Evolutionary conservation across 2,888 invertebrate species (phyloP).

Genomic region (Lathronympha strigana): DNA sequence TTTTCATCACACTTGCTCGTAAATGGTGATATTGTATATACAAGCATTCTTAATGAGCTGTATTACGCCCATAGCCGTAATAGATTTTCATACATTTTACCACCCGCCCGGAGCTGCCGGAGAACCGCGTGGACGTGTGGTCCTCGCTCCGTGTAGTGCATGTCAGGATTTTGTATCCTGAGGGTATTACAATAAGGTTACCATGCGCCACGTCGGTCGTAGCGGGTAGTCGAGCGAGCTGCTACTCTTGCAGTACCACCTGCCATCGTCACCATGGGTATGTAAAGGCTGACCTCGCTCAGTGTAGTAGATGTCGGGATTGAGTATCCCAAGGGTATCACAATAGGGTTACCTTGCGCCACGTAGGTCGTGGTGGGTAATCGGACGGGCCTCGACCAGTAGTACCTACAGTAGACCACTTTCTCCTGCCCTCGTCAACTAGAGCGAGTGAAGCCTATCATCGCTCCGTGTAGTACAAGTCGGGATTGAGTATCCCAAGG

Average conservation of each 20-base stretch:
- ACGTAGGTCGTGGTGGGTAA: conserved; percentile 80
- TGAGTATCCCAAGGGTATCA: no score
- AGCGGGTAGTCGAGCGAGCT: conserved; percentile 88
- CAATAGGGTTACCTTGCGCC: conserved; percentile 77
- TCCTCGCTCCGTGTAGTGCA: no score
- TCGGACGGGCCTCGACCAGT: conserved; percentile 90
- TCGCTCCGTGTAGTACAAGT: conserved; percentile 92
- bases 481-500: no score
- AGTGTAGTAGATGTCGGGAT: conserved; percentile 93
- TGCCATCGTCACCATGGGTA: conserved; percentile 89
- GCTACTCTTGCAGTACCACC: conserved; percentile 86
- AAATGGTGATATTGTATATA: no score
- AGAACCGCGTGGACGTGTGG: no score
- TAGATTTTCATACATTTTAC: no score
- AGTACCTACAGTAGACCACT: conserved; percentile 84
- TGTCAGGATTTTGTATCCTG: no score
- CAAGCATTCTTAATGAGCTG: no score
- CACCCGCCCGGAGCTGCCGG: no score
- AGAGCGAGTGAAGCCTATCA: conserved; percentile 91
- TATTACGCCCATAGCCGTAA: no score
- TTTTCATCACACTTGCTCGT: no score
- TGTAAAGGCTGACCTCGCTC: conserved; percentile 89
- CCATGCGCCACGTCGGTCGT: conserved; percentile 77
- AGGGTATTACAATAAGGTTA: no score
- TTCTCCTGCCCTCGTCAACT: conserved; percentile 89